phyloP scores from a whole-genome alignment of 2,797 vertebrate species.

The Lagorchestes hirsutus region DNA sequence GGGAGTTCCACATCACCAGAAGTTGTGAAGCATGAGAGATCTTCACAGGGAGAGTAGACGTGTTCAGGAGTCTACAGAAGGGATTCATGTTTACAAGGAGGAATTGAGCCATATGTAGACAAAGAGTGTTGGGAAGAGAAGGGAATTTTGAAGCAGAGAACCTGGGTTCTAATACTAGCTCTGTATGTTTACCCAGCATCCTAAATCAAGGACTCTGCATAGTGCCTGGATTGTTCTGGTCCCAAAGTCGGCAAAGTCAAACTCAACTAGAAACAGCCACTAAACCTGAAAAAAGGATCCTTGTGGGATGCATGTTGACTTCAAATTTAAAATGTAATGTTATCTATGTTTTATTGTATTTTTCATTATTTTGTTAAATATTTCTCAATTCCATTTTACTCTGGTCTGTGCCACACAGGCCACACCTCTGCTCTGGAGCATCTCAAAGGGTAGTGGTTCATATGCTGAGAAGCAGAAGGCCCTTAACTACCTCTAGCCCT shows the following conservation, averaged over 20 bases:
- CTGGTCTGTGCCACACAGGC: background rate
- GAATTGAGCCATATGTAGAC: background rate
- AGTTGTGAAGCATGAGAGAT: background rate
- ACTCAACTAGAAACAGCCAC: background rate
- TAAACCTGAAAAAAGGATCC: background rate
- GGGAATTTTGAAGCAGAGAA: background rate
- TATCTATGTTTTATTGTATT: background rate
- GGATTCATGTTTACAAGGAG: no score
- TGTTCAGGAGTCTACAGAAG: background rate
- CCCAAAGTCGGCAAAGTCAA: background rate
- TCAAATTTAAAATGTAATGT: background rate
- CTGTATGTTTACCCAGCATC: background rate
- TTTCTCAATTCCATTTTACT: background rate
- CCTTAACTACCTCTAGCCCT: background rate
- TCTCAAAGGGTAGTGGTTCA: background rate
- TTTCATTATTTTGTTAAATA: background rate
- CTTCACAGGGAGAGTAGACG: background rate
- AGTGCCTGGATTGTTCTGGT: background rate
- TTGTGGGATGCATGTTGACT: fast-evolving
- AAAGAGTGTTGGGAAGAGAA: background rate
- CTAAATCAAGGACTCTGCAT: background rate
- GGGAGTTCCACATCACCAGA: background rate
- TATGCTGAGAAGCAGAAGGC: background rate
- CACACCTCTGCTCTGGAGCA: background rate
- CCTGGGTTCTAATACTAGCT: background rate